A percentile compares a stretch with the other conserved stretches of the same genome.
Conservation (phyloP, 2,888 invertebrate species). For the Drosophila robusta region DNA sequence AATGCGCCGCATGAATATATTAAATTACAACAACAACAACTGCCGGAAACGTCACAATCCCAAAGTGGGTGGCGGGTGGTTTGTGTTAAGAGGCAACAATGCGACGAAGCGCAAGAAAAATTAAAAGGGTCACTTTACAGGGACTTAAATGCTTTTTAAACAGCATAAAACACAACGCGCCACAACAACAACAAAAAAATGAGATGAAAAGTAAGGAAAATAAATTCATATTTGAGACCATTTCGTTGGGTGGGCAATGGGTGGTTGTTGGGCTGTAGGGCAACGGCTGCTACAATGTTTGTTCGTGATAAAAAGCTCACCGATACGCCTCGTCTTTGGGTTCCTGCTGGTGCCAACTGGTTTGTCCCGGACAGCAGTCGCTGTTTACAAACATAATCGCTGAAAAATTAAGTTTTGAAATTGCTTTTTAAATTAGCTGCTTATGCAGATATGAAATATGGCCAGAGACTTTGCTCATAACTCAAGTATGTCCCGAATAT, state of each 20-base stretch:
- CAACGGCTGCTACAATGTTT: conserved; percentile 60
- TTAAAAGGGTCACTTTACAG: conserved; percentile 82
- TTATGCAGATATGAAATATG: conserved; percentile 69
- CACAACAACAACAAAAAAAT: conserved; percentile 47
- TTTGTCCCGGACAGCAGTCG: conserved; percentile 17
- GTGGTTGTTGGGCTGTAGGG: conserved; percentile 7
- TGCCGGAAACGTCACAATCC: conserved; percentile 50
- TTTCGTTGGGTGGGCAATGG: conserved; percentile 22
- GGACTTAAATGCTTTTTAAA: conserved; percentile 76
- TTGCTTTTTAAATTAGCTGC: conserved; percentile 83
- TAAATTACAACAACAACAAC: conserved; percentile 55
- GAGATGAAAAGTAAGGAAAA: conserved; percentile 82
- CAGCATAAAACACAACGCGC: conserved; percentile 47
- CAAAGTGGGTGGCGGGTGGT: conserved; percentile 32
- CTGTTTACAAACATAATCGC: conserved; percentile 83
- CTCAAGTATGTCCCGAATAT: conserved; percentile 26
- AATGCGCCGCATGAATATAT: conserved; percentile 76
- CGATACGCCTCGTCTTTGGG: conserved; percentile 43
- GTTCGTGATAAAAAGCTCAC: conserved; percentile 61
- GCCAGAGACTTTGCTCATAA: conserved; percentile 40
- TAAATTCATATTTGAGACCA: conserved; percentile 76
- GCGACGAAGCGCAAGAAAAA: conserved; percentile 69
- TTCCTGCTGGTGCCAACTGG: conserved; percentile 42
- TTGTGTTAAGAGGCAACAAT: conserved; percentile 72
- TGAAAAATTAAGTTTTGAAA: conserved; percentile 84